Conservation (phyloP, 2,797 vertebrate genomes). For the Anomalospiza imberbis region DNA sequence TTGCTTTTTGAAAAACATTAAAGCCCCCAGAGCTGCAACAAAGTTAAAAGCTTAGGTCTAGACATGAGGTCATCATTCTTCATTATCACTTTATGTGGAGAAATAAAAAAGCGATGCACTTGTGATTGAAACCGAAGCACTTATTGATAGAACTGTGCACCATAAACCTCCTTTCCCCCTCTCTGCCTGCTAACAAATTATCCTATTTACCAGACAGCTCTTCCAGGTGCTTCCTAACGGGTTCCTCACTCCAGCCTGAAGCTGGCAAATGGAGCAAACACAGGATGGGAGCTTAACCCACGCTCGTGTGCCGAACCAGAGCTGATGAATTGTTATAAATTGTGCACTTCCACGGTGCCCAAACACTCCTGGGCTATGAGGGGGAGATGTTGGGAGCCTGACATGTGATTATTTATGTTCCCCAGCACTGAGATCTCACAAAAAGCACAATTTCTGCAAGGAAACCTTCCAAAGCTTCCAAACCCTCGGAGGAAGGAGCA, state of each 20-base stretch:
- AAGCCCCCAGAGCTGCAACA: slow-evolving; percentile 52
- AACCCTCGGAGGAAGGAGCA: background rate
- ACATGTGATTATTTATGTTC: background rate
- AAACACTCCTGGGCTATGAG: background rate
- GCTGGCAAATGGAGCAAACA: background rate
- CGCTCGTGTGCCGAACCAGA: background rate
- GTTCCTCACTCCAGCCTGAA: background rate
- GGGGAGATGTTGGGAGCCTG: background rate
- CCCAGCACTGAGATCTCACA: background rate
- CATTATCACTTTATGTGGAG: slow-evolving; percentile 58
- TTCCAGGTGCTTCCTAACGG: slow-evolving; percentile 1
- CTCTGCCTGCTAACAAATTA: slow-evolving; percentile 19
- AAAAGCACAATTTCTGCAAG: background rate
- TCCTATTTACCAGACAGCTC: background rate
- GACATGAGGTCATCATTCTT: slow-evolving; percentile 71
- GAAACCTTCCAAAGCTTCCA: background rate
- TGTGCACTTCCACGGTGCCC: background rate
- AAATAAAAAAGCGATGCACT: slow-evolving; percentile 39
- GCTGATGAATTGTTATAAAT: background rate
- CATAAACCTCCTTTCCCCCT: background rate
- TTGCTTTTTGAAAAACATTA: slow-evolving; percentile 60
- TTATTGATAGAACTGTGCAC: slow-evolving; percentile 32
- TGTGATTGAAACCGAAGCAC: slow-evolving; percentile 50
- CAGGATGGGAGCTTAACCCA: background rate
- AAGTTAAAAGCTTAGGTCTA: slow-evolving; percentile 71